Conservation (phyloP, 2,113 vertebrate species). For the Nerophis lumbriciformis region DNA sequence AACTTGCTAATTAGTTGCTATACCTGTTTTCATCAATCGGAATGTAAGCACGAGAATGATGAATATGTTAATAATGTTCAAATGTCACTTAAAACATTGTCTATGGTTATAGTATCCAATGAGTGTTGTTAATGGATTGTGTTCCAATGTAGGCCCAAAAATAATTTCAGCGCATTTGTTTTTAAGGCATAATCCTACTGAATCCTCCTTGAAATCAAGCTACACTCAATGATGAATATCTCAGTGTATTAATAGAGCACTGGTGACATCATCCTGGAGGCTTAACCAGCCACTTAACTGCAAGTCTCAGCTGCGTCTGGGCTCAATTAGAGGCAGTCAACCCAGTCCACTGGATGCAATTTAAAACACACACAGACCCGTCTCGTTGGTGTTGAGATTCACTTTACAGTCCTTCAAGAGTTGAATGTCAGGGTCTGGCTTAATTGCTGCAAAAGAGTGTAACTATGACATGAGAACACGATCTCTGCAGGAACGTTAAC, state of each 20-base stretch:
- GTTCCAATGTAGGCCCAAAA: too few species aligned
- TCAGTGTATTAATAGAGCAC: constrained; percentile 19
- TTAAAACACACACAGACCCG: constrained; percentile 27
- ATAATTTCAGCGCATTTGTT: too few species aligned
- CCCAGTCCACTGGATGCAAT: constrained; percentile 25
- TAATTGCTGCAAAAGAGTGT: constrained; percentile 21
- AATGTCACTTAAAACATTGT: too few species aligned
- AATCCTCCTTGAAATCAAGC: too few species aligned
- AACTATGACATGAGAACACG: constrained; percentile 5
- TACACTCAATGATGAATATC: constrained; percentile 3
- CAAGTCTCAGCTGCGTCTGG: constrained; percentile 19
- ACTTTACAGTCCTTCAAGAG: constrained; percentile 12
- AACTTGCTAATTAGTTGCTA: too few species aligned
- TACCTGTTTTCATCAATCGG: too few species aligned
- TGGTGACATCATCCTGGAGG: constrained; percentile 18
- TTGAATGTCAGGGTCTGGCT: constrained; percentile 7
- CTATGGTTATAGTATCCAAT: too few species aligned
- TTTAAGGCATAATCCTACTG: too few species aligned
- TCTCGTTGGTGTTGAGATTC: constrained; percentile 18
- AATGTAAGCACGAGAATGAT: too few species aligned
- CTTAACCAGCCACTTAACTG: constrained; percentile 31
- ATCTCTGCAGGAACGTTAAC: neutral
- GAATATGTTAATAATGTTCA: too few species aligned
- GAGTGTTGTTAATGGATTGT: too few species aligned
- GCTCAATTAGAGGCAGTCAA: constrained; percentile 29